These are phyloP conservation scores for Drosophila robusta DNA, from an alignment of 2,888 invertebrate genomes.

Conservation along the genomic window DNA sequence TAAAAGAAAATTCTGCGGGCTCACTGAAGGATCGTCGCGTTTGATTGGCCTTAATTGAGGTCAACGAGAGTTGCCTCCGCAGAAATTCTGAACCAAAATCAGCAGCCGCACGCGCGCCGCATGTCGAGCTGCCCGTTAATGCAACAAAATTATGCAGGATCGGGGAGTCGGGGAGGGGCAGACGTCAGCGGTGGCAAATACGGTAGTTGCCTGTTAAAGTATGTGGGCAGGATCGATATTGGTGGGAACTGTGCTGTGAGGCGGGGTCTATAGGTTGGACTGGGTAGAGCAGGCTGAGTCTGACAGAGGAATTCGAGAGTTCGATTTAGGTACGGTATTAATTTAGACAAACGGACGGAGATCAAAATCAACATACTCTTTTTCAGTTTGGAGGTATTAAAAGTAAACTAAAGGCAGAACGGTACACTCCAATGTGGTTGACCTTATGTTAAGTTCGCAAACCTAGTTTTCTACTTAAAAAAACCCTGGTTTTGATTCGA, in stretches of 20 bases:
- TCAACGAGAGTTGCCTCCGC: slow-evolving; percentile 44
- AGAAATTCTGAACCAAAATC: slow-evolving; percentile 41
- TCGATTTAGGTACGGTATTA: too few species aligned
- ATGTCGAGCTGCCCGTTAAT: slow-evolving; percentile 21
- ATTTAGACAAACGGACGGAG: too few species aligned
- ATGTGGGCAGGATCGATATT: slow-evolving; percentile 75
- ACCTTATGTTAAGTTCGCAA: too few species aligned
- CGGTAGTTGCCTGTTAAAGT: slow-evolving; percentile 18
- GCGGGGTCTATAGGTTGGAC: too few species aligned
- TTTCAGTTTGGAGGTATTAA: too few species aligned
- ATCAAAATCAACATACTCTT: too few species aligned
- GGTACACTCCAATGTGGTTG: too few species aligned
- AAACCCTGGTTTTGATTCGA: too few species aligned
- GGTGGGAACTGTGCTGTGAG: slow-evolving; percentile 9
- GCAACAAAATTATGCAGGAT: slow-evolving; percentile 67
- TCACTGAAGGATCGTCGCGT: slow-evolving; percentile 49
- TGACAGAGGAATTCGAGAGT: too few species aligned
- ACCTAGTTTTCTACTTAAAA: too few species aligned
- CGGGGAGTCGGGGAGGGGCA: slow-evolving; percentile 1
- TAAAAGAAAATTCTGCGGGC: slow-evolving; percentile 62
- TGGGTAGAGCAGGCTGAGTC: too few species aligned
- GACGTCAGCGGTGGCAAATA: slow-evolving; percentile 4
- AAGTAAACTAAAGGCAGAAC: too few species aligned
- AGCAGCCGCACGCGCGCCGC: slow-evolving; percentile 59
- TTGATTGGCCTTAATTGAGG: slow-evolving; percentile 75